Evolutionary conservation across 2,113 vertebrate species (phyloP).

Genomic region (Cryptomyrus ogoouensis): DNA sequence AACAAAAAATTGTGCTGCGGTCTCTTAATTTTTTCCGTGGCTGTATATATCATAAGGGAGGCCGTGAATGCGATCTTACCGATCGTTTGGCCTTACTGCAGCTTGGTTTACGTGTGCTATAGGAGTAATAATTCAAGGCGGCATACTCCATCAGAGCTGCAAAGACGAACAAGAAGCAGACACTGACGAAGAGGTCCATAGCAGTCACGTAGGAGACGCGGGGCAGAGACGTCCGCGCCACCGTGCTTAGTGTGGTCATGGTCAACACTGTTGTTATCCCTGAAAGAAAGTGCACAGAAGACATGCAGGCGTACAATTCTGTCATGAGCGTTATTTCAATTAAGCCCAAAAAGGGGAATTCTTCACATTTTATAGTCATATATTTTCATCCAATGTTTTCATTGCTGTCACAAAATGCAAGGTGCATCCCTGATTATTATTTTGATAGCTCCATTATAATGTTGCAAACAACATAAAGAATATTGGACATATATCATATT

Average conservation of each 20-base stretch:
- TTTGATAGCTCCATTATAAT: not conserved
- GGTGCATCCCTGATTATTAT: not conserved
- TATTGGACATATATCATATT: not conserved
- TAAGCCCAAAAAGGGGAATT: not conserved
- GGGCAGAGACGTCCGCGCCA: constrained; percentile 85
- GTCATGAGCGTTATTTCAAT: not conserved
- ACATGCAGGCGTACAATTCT: not conserved
- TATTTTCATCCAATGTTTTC: not conserved
- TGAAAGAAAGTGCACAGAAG: constrained; percentile 45
- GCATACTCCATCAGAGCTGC: constrained; percentile 96
- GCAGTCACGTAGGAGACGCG: constrained; percentile 91
- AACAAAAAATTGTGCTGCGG: too few relatives aligned
- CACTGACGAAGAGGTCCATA: constrained; percentile 95
- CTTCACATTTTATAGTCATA: not conserved
- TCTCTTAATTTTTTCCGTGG: too few relatives aligned
- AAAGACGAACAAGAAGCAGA: constrained; percentile 95
- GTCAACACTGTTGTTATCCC: constrained; percentile 94
- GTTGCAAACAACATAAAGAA: not conserved
- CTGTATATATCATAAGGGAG: not conserved
- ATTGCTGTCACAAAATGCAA: not conserved
- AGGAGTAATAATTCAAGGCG: constrained; percentile 85
- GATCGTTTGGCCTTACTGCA: constrained; percentile 69
- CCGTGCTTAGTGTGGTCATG: constrained; percentile 93
- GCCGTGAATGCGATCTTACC: constrained; percentile 52
- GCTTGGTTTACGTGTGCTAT: constrained; percentile 63